These are phyloP conservation scores for Drosophila trapezifrons DNA, from an alignment of 1,140 invertebrate species.

Conservation along the genomic window DNA sequence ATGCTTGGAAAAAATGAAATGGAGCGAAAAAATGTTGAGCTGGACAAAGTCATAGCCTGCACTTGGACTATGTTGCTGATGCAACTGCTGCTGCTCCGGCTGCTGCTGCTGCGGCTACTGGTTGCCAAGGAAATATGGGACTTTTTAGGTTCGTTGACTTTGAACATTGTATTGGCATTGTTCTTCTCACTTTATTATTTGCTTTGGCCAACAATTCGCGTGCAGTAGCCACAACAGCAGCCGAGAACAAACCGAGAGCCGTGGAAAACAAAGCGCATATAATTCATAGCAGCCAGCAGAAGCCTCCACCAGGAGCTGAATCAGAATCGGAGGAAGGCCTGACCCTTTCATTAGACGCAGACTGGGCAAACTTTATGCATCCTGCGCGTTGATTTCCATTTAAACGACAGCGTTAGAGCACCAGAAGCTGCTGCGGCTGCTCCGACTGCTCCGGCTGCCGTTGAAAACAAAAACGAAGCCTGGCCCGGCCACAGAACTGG, in stretches of 20 bases:
- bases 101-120: slow-evolving; percentile 42
- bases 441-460: neutral
- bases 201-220: slow-evolving; percentile 76
- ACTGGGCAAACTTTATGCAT: slow-evolving; percentile 76
- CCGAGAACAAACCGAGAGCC: slow-evolving; percentile 32
- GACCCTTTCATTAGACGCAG: slow-evolving; percentile 81
- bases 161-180: slow-evolving; percentile 80
- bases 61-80: slow-evolving; percentile 37
- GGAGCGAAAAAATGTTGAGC: slow-evolving; percentile 81
- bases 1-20: slow-evolving; percentile 83
- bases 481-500: slow-evolving; percentile 47
- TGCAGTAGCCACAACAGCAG: slow-evolving; percentile 71
- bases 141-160: slow-evolving; percentile 82
- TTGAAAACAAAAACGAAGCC: slow-evolving; percentile 22
- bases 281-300: slow-evolving; percentile 69
- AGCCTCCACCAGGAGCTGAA: slow-evolving; percentile 5
- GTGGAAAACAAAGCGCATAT: slow-evolving; percentile 77
- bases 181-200: slow-evolving; percentile 83
- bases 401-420: slow-evolving; percentile 80
- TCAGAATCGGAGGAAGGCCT: slow-evolving; percentile 46
- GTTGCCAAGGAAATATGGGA: slow-evolving; percentile 76
- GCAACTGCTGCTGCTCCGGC: slow-evolving; percentile 11
- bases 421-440: slow-evolving; percentile 39
- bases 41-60: slow-evolving; percentile 74
- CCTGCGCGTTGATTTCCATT: slow-evolving; percentile 83